Base-by-base conservation (phyloP, 2,888 invertebrate species). In the Andrena flavipes region DNA sequence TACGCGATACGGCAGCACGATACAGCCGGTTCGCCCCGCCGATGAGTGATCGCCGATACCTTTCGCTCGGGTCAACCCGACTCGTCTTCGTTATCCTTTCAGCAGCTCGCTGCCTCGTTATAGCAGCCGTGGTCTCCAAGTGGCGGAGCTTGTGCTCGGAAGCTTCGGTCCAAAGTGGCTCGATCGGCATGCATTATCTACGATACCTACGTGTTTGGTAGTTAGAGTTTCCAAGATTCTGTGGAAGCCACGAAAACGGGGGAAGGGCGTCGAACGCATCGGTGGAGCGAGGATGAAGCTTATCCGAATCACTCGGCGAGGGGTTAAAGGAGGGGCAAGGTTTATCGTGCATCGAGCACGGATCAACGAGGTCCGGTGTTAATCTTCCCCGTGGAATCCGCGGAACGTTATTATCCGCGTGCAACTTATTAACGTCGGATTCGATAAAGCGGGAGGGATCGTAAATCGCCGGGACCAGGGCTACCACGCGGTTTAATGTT, bases 401-500 rank as follows among this genome's bases (percentile, higher is more conserved):
- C 62, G 76, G 70, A 76, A 73, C 70, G 83, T 76, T 77, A 68
- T 83, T 77, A 81, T 77, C 68, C 68, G 42, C 29, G 63, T 67
- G 56, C 54, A 81, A 76, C 81, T 81, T 72, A 83, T 82, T 71
- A 84, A 84, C 75, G 80, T 71, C 77, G 71, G 60, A 76, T 79
- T 77, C 76, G 80, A 76, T 82, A 73, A 80, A 33, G 62, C 59
- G 35, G 49, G n/a, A 63, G 33, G 48, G 49, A 30, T 68, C 73
- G 71, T 81, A 72, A 76, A 76, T 85, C 72, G 76, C 7, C 70
- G 65, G 59, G 67, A 74, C 81, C 42, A 49, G 65, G 70, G 78
- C 84, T 80, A 84, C 86, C 80, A 80, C 84, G 85, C 86, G 54
- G 72, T 87, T 88, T 89, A 89, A 90, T 86, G 88, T 86, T 76